Conservation (phyloP, 2,113 vertebrate species). For the Protobothrops mucrosquamatus region DNA sequence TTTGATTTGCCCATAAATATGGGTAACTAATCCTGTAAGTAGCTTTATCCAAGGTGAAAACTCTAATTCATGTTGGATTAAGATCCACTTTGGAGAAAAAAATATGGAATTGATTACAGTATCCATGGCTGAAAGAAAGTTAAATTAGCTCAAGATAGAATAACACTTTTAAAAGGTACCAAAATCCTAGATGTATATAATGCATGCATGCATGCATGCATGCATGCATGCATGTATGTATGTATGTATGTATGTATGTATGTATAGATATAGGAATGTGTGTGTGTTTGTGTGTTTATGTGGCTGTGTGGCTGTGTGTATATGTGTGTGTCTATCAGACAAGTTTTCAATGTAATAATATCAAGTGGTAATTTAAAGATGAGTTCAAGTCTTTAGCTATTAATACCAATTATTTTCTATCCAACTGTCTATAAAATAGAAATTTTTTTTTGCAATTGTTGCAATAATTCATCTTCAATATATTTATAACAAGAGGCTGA, state of each 20-base stretch:
- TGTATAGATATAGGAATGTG: neutral
- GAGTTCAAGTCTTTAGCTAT: neutral
- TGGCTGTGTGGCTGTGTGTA: neutral
- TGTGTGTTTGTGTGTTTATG: no score
- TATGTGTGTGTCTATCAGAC: neutral
- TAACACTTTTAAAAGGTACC: neutral
- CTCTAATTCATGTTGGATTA: constrained; percentile 17
- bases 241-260: no score
- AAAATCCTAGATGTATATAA: neutral
- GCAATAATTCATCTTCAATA: neutral
- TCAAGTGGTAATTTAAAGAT: neutral
- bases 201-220: neutral
- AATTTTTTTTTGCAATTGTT: neutral
- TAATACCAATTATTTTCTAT: neutral
- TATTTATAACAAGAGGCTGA: neutral
- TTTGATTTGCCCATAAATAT: neutral
- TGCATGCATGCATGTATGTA: no score
- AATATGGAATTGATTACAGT: constrained; percentile 13
- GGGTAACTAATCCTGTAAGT: constrained; percentile 10
- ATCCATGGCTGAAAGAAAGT: constrained; percentile 10
- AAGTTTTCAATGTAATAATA: neutral
- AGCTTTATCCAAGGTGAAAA: constrained; percentile 11
- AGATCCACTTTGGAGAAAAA: constrained; percentile 14
- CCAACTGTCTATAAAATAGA: neutral
- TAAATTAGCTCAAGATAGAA: constrained; percentile 15